Evolutionary conservation across 2,888 invertebrate genomes (phyloP).

Genomic region (Stratiomys singularior): DNA sequence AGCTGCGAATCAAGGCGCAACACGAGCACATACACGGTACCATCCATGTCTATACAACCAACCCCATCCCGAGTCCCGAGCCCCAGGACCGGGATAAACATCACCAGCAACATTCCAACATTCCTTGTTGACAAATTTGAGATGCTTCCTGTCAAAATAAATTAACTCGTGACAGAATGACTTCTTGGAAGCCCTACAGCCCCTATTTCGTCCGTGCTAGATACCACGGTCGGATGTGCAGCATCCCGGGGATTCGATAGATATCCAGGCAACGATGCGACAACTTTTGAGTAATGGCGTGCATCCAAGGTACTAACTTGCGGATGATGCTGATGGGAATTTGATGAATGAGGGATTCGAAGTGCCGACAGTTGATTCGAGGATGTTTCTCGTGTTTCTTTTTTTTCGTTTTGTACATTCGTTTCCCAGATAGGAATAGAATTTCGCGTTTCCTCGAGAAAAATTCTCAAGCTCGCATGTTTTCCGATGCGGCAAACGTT

Average conservation of each 20-base stretch:
- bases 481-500: neutral
- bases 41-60: neutral
- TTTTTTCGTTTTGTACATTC: too few species aligned
- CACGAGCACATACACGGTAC: neutral
- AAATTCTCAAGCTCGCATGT: neutral
- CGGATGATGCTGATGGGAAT: constrained; percentile 28
- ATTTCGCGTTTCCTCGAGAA: neutral
- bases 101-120: constrained; percentile 43
- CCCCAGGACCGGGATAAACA: neutral
- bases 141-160: constrained; percentile 55
- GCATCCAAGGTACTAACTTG: constrained; percentile 24
- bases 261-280: neutral
- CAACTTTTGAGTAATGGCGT: constrained; percentile 41
- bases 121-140: constrained; percentile 56
- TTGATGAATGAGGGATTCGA: constrained; percentile 28
- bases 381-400: neutral
- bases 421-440: neutral
- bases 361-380: constrained; percentile 24
- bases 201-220: neutral
- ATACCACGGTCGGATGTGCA: constrained; percentile 7
- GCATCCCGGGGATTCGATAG: neutral
- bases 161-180: constrained; percentile 51
- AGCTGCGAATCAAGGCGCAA: neutral
- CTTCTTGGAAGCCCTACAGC: constrained; percentile 1
- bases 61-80: neutral